Conservation (phyloP, 2,797 vertebrate genomes). For the Rhynchonycteris naso region DNA sequence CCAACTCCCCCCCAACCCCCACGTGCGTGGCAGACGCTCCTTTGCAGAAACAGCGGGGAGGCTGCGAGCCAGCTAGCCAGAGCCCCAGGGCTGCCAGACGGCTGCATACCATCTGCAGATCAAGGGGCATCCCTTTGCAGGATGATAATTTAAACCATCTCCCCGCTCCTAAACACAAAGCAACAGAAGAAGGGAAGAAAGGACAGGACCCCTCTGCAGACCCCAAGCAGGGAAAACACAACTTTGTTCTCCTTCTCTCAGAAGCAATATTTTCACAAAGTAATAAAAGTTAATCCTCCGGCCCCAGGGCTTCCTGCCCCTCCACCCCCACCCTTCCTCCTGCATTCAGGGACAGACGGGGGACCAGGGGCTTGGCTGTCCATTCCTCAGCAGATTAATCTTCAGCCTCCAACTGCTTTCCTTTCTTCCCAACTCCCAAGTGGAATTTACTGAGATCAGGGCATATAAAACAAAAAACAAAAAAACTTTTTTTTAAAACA, state of each 20-base stretch:
- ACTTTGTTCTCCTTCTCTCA: neutral
- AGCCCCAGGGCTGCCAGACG: neutral
- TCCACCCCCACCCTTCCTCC: neutral
- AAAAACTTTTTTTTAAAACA: neutral
- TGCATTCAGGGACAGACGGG: neutral
- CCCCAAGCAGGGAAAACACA: neutral
- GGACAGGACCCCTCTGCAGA: neutral
- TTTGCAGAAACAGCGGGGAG: slow-evolving; percentile 46
- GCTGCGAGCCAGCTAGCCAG: neutral
- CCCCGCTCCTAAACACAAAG: neutral
- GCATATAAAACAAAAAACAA: neutral
- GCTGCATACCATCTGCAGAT: slow-evolving; percentile 41
- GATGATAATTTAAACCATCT: slow-evolving; percentile 52
- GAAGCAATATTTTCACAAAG: slow-evolving; percentile 46
- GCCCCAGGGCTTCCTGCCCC: neutral
- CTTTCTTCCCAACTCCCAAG: neutral
- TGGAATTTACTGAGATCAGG: slow-evolving; percentile 46
- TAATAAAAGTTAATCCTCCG: slow-evolving; percentile 47
- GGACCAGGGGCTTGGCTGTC: neutral
- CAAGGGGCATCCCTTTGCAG: slow-evolving; percentile 51
- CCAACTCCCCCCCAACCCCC: neutral
- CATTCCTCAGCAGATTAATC: neutral
- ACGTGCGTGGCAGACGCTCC: neutral
- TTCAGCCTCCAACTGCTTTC: neutral
- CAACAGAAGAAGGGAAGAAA: neutral